Evolutionary conservation across 1,140 invertebrate species (phyloP).

Genomic region (Portunus trituberculatus): DNA sequence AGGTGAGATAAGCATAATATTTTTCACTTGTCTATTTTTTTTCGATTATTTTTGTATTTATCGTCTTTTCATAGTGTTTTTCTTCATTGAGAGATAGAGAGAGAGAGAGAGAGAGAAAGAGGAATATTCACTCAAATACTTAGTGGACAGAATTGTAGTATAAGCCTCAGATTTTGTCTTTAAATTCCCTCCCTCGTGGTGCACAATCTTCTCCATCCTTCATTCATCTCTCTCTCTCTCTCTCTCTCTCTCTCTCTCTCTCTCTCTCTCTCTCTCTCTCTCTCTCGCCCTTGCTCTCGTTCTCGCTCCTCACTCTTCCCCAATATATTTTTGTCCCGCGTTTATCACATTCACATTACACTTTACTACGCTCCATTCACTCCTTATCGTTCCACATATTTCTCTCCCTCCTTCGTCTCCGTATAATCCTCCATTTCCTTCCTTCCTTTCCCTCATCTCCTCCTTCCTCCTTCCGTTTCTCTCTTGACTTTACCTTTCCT

Average conservation of each 20-base stretch:
- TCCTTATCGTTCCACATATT: slow-evolving; percentile 10
- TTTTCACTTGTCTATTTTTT: background rate
- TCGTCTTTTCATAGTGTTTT: background rate
- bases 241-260: slow-evolving; percentile 30
- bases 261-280: slow-evolving; percentile 25
- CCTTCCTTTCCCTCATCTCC: background rate
- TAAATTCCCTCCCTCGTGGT: too few species aligned
- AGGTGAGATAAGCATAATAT: too few species aligned
- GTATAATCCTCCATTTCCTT: background rate
- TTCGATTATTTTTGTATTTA: background rate
- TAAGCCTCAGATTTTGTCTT: too few species aligned
- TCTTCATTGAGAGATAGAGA: background rate
- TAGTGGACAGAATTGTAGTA: too few species aligned
- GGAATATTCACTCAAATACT: too few species aligned
- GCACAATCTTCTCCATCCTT: background rate
- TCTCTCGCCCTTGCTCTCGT: background rate
- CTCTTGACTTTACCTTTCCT: too few species aligned
- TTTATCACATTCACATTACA: background rate
- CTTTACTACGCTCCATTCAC: slow-evolving; percentile 2
- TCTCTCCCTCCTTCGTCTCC: background rate
- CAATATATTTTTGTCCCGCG: background rate
- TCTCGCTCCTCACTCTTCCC: background rate
- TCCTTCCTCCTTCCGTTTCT: background rate
- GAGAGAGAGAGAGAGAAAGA: too few species aligned
- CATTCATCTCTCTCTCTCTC: background rate